Evolutionary conservation across 2,797 vertebrate genomes (phyloP).

Genomic region (Pseudomugil tenellus): DNA sequence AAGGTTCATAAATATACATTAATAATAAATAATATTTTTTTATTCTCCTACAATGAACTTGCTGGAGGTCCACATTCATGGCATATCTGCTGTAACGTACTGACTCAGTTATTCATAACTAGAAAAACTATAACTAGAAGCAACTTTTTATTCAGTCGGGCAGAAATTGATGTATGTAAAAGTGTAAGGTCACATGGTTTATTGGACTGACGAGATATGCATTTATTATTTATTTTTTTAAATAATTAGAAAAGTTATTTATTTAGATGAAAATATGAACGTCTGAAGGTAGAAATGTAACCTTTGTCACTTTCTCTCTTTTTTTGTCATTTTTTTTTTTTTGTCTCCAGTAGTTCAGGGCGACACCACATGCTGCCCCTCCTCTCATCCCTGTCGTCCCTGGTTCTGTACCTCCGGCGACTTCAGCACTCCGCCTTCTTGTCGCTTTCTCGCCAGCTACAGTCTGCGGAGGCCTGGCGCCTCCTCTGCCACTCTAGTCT

Average conservation of each 20-base stretch:
- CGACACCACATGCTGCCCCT: constrained; percentile 84
- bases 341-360: constrained; percentile 60
- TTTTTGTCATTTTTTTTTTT: background rate
- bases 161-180: no score
- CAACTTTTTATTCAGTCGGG: no score
- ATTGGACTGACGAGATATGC: no score
- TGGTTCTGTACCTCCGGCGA: constrained; percentile 83
- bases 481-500: constrained; percentile 86
- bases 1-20: no score
- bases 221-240: background rate
- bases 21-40: no score
- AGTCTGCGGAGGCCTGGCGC: constrained; percentile 85
- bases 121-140: no score
- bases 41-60: no score
- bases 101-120: no score
- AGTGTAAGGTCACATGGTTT: no score
- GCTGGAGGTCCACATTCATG: no score
- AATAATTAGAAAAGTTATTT: background rate
- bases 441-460: constrained; percentile 81
- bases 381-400: constrained; percentile 83
- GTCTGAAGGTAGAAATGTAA: background rate
- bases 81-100: no score
- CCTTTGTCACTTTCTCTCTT: background rate
- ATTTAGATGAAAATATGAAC: background rate
- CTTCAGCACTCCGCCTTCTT: constrained; percentile 85